Percentiles rank a stretch among this genome's conserved stretches.
These are phyloP conservation scores for Gisinianus flammeolus DNA, from an alignment of 2,888 invertebrate genomes.

Conservation along the genomic window DNA sequence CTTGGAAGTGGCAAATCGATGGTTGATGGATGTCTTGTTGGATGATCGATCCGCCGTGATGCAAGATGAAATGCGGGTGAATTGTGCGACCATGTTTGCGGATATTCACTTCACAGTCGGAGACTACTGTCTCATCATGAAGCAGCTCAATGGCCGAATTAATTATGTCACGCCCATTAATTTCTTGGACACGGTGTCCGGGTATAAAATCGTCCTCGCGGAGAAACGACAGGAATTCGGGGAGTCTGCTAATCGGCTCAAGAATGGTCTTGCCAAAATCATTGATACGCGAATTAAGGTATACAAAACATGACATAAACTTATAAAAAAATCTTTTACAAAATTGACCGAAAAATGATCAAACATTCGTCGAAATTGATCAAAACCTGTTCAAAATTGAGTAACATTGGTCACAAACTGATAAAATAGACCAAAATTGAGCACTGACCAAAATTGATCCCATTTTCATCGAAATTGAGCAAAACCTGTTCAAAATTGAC, in stretches of 20 bases:
- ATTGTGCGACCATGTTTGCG: constrained; percentile 77
- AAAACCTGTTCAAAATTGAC: too few relatives aligned
- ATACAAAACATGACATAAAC: constrained; percentile 65
- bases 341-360: too few relatives aligned
- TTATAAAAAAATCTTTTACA: too few relatives aligned
- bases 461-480: too few relatives aligned
- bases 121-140: constrained; percentile 74
- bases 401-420: too few relatives aligned
- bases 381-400: too few relatives aligned
- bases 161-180: constrained; percentile 90
- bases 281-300: constrained; percentile 84
- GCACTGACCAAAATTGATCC: too few relatives aligned
- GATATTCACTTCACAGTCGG: constrained; percentile 83
- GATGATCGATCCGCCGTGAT: constrained; percentile 62
- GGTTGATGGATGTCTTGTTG: constrained; percentile 75
- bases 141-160: constrained; percentile 75
- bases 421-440: too few relatives aligned
- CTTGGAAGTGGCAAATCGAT: constrained; percentile 86
- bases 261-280: constrained; percentile 83
- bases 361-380: too few relatives aligned
- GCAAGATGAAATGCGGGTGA: constrained; percentile 68
- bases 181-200: constrained; percentile 79
- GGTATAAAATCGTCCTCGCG: constrained; percentile 66
- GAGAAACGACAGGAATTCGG: constrained; percentile 75
- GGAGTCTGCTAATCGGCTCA: constrained; percentile 76